Base-by-base conservation (phyloP, 2,797 vertebrate species). In the Rhynchonycteris naso region DNA sequence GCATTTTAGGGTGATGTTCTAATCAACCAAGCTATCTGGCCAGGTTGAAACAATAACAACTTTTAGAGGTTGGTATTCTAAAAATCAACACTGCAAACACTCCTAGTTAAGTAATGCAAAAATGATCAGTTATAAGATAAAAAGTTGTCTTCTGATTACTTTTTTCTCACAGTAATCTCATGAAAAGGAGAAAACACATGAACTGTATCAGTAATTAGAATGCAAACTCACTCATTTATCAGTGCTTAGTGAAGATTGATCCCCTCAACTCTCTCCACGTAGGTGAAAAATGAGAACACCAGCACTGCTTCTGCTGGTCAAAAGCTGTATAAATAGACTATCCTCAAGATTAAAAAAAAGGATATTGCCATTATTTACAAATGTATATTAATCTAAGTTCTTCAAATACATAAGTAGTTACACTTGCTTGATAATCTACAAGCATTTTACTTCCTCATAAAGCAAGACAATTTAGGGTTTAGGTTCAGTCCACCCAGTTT, bases 61-160 rank as follows among this genome's bases (percentile, higher is more conserved):
- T 95, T 97, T 91, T 96, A 58, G 50, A 96, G 89, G 56, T 0
- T 95, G 87, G 80, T 95, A 86, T 95, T 96, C 69, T 54, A 69
- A 89, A 97, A 97, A 91, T 90, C 87, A 97, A 96, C 61, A 96
- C 54, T 56, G 94, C 95, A 94, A 97, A 97, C 85, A 96, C 66
- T 52, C 52, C 91, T 90, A 83, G 78, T 69, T 95, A 93, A 95
- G 76, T 95, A 96, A 95, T 6, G 0, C 80, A 80, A 89, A 97
- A 91, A 96, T 90, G 91, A 96, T 95, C 59, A 12, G 94, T 22
- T 93, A 33, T 87, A 93, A 30, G 95, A 88, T 35, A 92, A 90
- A 94, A 97, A 85, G 79, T 54, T 97, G 94, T 93, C 15, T 66
- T 93, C 65, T 96, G 95, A 97, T 97, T 97, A 59, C 24, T 97